Percentiles rank a stretch among this genome's conserved stretches.
Conservation (phyloP, 2,888 invertebrate species). For the Muscina levida region DNA sequence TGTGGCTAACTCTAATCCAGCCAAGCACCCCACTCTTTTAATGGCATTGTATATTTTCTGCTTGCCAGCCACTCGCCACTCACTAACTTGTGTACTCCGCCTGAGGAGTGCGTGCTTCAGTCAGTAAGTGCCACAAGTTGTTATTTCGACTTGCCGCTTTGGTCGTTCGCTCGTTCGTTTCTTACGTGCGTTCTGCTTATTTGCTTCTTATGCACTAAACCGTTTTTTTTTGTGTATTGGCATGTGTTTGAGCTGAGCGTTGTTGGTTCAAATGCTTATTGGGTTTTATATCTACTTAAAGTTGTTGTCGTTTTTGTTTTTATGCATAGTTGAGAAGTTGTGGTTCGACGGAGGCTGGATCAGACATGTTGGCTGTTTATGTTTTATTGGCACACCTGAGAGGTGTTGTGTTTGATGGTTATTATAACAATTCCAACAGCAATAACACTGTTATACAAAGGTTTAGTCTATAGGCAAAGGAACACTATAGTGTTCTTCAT, state of each 20-base stretch:
- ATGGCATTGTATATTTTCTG: conserved; percentile 34
- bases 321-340: not conserved
- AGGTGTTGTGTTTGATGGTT: too few species aligned
- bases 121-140: conserved; percentile 37
- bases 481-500: too few species aligned
- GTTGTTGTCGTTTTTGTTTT: conserved; percentile 27
- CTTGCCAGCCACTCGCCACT: conserved; percentile 28
- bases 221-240: conserved; percentile 38
- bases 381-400: not conserved
- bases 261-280: conserved; percentile 51
- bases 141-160: conserved; percentile 15
- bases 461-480: too few species aligned
- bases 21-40: not conserved
- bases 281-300: conserved; percentile 31
- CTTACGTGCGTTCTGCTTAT: conserved; percentile 64
- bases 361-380: conserved; percentile 35
- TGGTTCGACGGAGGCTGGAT: not conserved
- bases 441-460: too few species aligned
- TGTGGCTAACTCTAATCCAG: not conserved
- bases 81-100: too few species aligned
- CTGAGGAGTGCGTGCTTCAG: conserved; percentile 26
- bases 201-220: conserved; percentile 61
- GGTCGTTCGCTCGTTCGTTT: not conserved
- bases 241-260: conserved; percentile 34
- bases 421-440: too few species aligned